A percentile compares a stretch with the other conserved stretches of the same genome.
Evolutionary conservation across 23 tunicate species (phyloP).

Genomic region (Oikopleura vanhoeffeni): DNA sequence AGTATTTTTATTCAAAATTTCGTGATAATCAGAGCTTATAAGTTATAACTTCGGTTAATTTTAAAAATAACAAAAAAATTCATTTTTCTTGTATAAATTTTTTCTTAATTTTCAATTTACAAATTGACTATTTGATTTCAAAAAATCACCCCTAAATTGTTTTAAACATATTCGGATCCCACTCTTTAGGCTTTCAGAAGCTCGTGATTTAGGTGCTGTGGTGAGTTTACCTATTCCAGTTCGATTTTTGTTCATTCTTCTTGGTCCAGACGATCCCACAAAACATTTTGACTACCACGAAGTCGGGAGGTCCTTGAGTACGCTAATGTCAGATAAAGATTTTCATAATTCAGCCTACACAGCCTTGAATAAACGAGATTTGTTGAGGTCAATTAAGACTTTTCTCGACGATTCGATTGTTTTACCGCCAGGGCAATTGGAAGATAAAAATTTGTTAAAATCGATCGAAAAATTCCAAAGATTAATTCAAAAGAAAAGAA

Average conservation of each 20-base stretch:
- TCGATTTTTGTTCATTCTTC: constrained; percentile 50
- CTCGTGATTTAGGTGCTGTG: constrained; percentile 32
- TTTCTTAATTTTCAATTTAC: too few relatives aligned
- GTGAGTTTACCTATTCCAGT: constrained; percentile 77
- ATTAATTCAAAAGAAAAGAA: too few relatives aligned
- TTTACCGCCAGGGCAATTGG: constrained; percentile 62
- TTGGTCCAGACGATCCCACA: constrained; percentile 42
- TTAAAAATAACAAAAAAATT: too few relatives aligned
- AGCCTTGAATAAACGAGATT: constrained; percentile 34
- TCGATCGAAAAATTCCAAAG: constrained; percentile 50
- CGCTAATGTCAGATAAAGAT: constrained; percentile 76
- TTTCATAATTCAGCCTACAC: constrained; percentile 62
- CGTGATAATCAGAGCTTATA: too few relatives aligned
- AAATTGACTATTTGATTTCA: too few relatives aligned
- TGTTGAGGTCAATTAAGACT: constrained; percentile 59
- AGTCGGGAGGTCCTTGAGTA: constrained; percentile 78
- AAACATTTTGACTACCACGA: constrained; percentile 93
- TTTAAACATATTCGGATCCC: constrained; percentile 62
- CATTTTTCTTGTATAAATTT: too few relatives aligned
- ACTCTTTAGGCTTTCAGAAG: constrained; percentile 45
- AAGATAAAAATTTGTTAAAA: constrained; percentile 49
- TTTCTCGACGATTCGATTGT: constrained; percentile 92
- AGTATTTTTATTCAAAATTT: too few relatives aligned
- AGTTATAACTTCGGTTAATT: too few relatives aligned
- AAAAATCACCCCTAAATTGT: too few relatives aligned